These are phyloP conservation scores for Linnaemya tessellans DNA, from an alignment of 2,888 invertebrate genomes.

Conservation along the genomic window DNA sequence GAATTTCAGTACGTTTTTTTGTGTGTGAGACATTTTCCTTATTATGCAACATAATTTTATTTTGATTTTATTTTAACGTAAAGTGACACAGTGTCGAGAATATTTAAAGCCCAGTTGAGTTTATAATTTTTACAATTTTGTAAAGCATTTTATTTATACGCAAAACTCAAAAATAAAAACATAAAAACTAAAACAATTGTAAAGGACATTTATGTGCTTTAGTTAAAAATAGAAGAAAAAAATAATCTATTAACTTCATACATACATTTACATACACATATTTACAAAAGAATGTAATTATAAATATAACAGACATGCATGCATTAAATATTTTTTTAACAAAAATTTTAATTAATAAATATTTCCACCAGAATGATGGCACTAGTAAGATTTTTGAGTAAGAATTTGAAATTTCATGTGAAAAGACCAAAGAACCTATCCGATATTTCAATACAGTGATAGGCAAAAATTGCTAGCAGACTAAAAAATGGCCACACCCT, in stretches of 20 bases:
- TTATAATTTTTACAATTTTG: slow-evolving; percentile 20
- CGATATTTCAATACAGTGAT: too few species aligned
- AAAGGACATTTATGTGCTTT: slow-evolving; percentile 65
- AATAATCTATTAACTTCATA: background rate
- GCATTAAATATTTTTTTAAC: background rate
- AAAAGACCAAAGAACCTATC: too few species aligned
- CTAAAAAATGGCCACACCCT: too few species aligned
- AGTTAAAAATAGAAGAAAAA: slow-evolving; percentile 40
- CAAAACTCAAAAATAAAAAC: slow-evolving; percentile 47
- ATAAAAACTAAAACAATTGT: slow-evolving; percentile 29
- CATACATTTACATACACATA: background rate
- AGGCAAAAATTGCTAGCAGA: too few species aligned
- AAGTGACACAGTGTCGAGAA: slow-evolving; percentile 61
- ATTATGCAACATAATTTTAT: slow-evolving; percentile 58
- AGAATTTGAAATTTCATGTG: too few species aligned
- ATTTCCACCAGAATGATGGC: too few species aligned
- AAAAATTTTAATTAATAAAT: background rate
- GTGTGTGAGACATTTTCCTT: slow-evolving; percentile 44
- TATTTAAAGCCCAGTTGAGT: slow-evolving; percentile 65
- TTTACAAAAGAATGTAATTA: slow-evolving; percentile 1
- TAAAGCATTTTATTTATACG: slow-evolving; percentile 68
- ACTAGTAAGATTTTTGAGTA: too few species aligned
- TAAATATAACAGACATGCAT: background rate
- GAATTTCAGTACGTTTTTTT: slow-evolving; percentile 40
- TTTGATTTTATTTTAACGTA: slow-evolving; percentile 18